A percentile compares a stretch with the other conserved stretches of the same genome.
Evolutionary conservation across 2,888 invertebrate species (phyloP).

Genomic region (Drepana falcataria): DNA sequence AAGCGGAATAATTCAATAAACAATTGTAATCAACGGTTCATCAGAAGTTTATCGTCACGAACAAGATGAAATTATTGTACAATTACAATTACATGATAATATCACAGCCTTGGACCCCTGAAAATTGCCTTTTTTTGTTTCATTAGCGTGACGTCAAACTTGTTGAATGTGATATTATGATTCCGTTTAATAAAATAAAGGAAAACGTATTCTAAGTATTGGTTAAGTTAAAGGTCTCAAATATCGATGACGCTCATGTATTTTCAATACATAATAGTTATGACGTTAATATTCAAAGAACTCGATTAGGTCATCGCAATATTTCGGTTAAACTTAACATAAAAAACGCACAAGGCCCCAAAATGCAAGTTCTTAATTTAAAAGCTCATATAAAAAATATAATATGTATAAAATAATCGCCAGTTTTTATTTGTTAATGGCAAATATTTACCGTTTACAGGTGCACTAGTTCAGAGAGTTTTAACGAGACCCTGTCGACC

Average conservation of each 20-base stretch:
- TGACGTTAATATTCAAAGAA: background rate
- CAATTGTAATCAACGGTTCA: conserved; percentile 39
- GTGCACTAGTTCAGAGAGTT: conserved; percentile 25
- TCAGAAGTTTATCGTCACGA: conserved; percentile 46
- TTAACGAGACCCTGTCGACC: conserved; percentile 42
- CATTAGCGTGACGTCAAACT: background rate
- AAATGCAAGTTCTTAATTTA: no score
- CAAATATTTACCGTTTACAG: conserved; percentile 1
- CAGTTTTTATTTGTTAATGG: background rate
- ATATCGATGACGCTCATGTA: no score
- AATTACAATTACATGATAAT: conserved; percentile 13
- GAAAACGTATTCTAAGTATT: background rate
- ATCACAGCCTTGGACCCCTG: conserved; percentile 16
- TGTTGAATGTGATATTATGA: background rate
- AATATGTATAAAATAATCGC: background rate
- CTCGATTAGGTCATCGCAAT: background rate
- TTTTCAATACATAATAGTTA: no score
- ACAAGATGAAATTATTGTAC: conserved; percentile 34
- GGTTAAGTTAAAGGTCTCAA: background rate
- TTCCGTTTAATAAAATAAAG: background rate
- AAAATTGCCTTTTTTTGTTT: conserved; percentile 7
- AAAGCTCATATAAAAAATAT: background rate
- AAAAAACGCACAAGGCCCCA: background rate
- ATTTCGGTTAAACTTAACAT: background rate
- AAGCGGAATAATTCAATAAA: conserved; percentile 30